Percentiles rank a stretch among this genome's conserved stretches.
phyloP scores from a whole-genome alignment of 2,888 invertebrate species.

The Coelinius sp. region DNA sequence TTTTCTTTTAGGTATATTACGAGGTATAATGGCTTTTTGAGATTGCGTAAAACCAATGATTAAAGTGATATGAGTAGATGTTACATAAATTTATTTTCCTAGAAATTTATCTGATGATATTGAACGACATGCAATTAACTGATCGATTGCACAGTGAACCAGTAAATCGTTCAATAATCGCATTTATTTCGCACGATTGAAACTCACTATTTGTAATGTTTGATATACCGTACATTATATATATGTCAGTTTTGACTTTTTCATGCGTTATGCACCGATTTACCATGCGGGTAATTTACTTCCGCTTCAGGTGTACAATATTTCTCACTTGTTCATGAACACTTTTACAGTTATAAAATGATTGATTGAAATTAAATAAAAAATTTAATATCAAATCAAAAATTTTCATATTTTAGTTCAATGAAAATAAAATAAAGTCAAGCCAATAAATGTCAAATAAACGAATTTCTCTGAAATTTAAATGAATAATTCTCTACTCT shows the following conservation, averaged over 20 bases:
- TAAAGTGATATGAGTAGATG: neutral
- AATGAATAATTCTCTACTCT: neutral
- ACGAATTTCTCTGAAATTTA: neutral
- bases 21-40: neutral
- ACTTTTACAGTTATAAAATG: too few relatives aligned
- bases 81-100: constrained; percentile 15
- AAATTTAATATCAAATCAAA: too few relatives aligned
- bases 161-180: constrained; percentile 55
- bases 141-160: constrained; percentile 52
- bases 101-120: neutral
- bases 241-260: too few relatives aligned
- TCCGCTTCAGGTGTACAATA: too few relatives aligned
- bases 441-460: neutral
- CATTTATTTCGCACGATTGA: constrained; percentile 48
- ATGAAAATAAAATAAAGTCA: too few relatives aligned
- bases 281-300: too few relatives aligned
- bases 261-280: too few relatives aligned
- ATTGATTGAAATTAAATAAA: too few relatives aligned
- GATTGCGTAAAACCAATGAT: neutral
- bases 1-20: neutral
- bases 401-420: too few relatives aligned
- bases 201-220: constrained; percentile 49
- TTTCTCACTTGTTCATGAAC: too few relatives aligned
- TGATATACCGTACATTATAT: constrained; percentile 29
- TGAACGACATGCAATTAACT: constrained; percentile 43